A percentile compares a stretch with the other conserved stretches of the same genome.
phyloP scores from a whole-genome alignment of 92 coral and sea anemone species.

The Metridium senile region DNA sequence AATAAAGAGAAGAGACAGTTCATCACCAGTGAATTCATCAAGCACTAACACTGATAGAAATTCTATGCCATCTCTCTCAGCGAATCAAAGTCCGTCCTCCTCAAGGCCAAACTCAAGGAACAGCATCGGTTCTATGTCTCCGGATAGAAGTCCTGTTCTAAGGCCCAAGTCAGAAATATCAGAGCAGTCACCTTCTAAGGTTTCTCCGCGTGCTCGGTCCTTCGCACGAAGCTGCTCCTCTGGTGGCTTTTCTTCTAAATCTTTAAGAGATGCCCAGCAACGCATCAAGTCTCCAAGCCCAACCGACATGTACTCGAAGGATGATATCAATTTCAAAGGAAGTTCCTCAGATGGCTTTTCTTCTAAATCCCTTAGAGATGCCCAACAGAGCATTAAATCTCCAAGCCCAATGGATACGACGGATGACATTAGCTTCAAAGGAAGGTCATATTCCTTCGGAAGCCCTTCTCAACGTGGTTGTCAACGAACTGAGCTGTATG shows the following conservation, averaged over 20 bases:
- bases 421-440: background rate
- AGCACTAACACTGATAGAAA: background rate
- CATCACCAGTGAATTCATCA: background rate
- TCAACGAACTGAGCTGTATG: background rate
- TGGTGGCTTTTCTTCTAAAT: slow-evolving; percentile 8
- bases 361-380: background rate
- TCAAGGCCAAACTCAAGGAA: slow-evolving; percentile 29
- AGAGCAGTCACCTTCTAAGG: slow-evolving; percentile 1
- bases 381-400: background rate
- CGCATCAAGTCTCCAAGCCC: background rate
- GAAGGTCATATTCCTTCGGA: slow-evolving; percentile 8
- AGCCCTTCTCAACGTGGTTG: background rate
- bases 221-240: slow-evolving; percentile 31
- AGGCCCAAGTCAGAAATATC: background rate
- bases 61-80: no score
- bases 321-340: background rate
- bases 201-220: background rate
- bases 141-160: slow-evolving; percentile 16
- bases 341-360: no score
- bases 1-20: slow-evolving; percentile 19
- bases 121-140: slow-evolving; percentile 24
- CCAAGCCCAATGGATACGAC: background rate
- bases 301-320: background rate
- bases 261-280: slow-evolving; percentile 13
- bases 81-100: slow-evolving; percentile 10